Conservation (phyloP, 2,888 invertebrate genomes). For the Synanthedon formicaeformis region DNA sequence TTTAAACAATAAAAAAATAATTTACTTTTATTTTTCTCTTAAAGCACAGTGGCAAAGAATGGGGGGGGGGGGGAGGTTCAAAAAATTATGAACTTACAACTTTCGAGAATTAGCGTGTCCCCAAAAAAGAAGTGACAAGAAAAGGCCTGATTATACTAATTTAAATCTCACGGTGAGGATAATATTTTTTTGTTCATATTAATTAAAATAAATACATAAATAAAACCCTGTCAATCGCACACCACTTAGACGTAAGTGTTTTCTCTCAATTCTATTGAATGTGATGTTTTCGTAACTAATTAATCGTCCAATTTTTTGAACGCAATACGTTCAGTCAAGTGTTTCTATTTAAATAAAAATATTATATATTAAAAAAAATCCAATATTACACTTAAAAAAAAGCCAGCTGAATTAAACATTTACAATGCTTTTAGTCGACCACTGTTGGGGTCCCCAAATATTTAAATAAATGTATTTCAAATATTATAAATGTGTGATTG, state of each 20-base stretch:
- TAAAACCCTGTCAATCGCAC: slow-evolving; percentile 12
- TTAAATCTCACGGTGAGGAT: too few species aligned
- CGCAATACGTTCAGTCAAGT: slow-evolving; percentile 39
- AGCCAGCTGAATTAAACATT: not conserved
- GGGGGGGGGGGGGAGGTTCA: too few species aligned
- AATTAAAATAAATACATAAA: not conserved
- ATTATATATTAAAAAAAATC: slow-evolving; percentile 17
- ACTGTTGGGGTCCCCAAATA: slow-evolving; percentile 9
- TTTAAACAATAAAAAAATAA: too few species aligned
- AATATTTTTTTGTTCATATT: not conserved
- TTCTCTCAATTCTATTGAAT: slow-evolving; percentile 28
- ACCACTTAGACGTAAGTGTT: slow-evolving; percentile 47
- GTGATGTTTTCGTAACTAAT: slow-evolving; percentile 41
- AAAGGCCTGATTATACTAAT: too few species aligned
- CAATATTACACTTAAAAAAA: slow-evolving; percentile 1
- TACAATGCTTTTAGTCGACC: not conserved
- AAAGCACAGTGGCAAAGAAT: too few species aligned
- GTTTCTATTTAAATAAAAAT: slow-evolving; percentile 44
- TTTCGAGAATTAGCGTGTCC: too few species aligned
- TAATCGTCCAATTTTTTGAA: slow-evolving; percentile 37
- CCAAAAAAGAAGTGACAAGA: too few species aligned
- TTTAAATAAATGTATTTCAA: slow-evolving; percentile 7
- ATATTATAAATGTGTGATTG: slow-evolving; percentile 9
- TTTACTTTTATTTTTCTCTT: too few species aligned
- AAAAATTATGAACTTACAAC: too few species aligned